Evolutionary conservation across 2,113 vertebrate genomes (phyloP).

Genomic region (Prunella himalayana): DNA sequence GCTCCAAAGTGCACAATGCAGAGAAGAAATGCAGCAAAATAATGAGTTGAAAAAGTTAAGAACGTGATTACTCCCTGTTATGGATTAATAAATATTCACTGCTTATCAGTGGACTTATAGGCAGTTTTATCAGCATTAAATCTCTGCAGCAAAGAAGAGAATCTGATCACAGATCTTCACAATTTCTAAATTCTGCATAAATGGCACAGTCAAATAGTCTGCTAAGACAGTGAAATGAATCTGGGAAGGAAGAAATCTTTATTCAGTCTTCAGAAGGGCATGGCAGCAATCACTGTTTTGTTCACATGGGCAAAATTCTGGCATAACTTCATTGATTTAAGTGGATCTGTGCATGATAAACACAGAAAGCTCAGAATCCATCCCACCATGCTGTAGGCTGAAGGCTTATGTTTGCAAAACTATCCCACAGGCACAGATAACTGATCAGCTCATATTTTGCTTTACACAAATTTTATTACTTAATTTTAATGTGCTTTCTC

Average conservation of each 20-base stretch:
- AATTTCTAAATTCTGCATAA: neutral
- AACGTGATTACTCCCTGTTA: neutral
- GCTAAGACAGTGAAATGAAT: neutral
- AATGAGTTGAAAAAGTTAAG: neutral
- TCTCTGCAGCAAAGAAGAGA: neutral
- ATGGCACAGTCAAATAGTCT: neutral
- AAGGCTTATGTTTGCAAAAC: slow-evolving; percentile 57
- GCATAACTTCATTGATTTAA: neutral
- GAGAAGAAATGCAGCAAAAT: neutral
- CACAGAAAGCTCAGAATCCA: neutral
- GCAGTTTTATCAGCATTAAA: neutral
- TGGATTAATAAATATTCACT: neutral
- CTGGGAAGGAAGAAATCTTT: neutral
- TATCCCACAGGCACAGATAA: slow-evolving; percentile 48
- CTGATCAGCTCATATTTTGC: slow-evolving; percentile 65
- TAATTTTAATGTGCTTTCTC: slow-evolving; percentile 53
- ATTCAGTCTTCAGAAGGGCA: neutral
- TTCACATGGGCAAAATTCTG: neutral
- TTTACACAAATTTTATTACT: slow-evolving; percentile 67
- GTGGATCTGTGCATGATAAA: neutral
- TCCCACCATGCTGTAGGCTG: neutral
- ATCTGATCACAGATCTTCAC: neutral
- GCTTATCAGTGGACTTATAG: neutral
- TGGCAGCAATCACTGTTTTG: neutral
- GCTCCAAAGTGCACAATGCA: neutral